A percentile compares a stretch with the other conserved stretches of the same genome.
Evolutionary conservation across 2,888 invertebrate genomes (phyloP).

Genomic region (Ctena decussata): DNA sequence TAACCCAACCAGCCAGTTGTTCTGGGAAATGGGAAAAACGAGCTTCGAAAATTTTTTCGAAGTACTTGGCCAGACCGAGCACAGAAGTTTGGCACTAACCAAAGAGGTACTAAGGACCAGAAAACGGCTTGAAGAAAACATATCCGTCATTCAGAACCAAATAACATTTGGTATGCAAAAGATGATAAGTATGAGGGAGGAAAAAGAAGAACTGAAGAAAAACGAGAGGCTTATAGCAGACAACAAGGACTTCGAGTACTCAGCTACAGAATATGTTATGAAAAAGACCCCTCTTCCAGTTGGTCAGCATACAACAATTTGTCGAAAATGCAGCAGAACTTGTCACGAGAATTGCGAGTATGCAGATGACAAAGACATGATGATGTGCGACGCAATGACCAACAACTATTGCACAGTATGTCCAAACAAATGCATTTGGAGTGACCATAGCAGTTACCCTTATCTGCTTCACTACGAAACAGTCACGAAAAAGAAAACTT

Average conservation of each 20-base stretch:
- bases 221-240: background rate
- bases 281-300: background rate
- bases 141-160: slow-evolving; percentile 12
- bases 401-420: slow-evolving; percentile 12
- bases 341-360: slow-evolving; percentile 1
- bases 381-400: slow-evolving; percentile 7
- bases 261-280: background rate
- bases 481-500: slow-evolving; percentile 50
- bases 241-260: slow-evolving; percentile 18
- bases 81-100: slow-evolving; percentile 23
- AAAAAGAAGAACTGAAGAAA: background rate
- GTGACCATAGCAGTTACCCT: background rate
- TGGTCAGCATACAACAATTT: slow-evolving; percentile 4
- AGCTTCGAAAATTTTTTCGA: slow-evolving; percentile 12
- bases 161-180: background rate
- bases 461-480: background rate
- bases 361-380: slow-evolving; percentile 15
- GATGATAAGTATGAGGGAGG: slow-evolving; percentile 5
- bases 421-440: slow-evolving; percentile 23
- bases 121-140: slow-evolving; percentile 3
- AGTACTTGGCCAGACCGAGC: background rate
- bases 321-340: slow-evolving; percentile 14
- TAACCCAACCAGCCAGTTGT: background rate
- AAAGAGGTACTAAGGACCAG: slow-evolving; percentile 16
- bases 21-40: slow-evolving; percentile 8